Evolutionary conservation across 2,888 invertebrate species (phyloP), one percentile per base, ranked within the genome.

Genomic region (Theretra japonica): DNA sequence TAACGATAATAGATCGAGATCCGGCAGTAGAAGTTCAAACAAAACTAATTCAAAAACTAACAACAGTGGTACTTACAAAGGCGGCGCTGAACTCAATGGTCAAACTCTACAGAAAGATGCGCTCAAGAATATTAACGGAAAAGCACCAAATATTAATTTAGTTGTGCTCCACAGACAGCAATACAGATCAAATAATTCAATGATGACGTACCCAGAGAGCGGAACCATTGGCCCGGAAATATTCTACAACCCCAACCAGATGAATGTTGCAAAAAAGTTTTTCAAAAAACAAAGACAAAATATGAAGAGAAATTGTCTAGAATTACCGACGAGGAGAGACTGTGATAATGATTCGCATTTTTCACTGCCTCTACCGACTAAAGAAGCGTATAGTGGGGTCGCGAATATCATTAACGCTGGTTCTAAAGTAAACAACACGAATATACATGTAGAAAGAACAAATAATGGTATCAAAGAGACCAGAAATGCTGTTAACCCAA

Each of bases 221-320:
- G 89, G 89, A 0, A 90, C 91, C 0, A 77, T 91, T 0, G 96
- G 96, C 0, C 97, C 97, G 0, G 97, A 97, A 75, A 95, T 97
- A 83, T 99, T 98, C 89, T 98, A 98, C 86, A 98, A 99, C 89
- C 98, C 98, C 0, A 97, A 98, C 87, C 99, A 99, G 90, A 98
- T 98, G 88, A 98, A 98, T 56, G 98, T 98, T 0, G 99, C 99
- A 0, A 96, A 98, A 76, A 98, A 98, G 84, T 99, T 98, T 87
- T 99, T 99, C 90, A 97, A 97, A 80, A 97, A 97, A 80, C 98
- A 98, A 84, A 95, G 97, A 73, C 95, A 97, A 65, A 94, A 97
- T 77, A 95, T 96, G 87, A 97, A 96, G 82, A 96, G 96, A 73
- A 97, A 96, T 80, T 97, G 97, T 82, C 92, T 97, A 28, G 96